Evolutionary conservation across 2,797 vertebrate genomes (phyloP).

Genomic region (Dendrocincla tyrannina): DNA sequence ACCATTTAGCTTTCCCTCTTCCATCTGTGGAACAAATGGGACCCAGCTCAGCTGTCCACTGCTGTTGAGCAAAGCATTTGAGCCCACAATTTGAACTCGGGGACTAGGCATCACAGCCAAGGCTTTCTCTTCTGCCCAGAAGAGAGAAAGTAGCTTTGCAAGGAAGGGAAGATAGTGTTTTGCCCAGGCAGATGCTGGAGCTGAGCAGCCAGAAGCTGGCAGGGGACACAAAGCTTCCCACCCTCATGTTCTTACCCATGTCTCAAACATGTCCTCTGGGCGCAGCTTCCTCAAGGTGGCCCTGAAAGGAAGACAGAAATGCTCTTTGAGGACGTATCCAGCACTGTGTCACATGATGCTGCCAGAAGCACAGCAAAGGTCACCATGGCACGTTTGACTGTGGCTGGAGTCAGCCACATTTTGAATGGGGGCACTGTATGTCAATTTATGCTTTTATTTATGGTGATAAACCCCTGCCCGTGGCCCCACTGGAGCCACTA

Average conservation of each 20-base stretch:
- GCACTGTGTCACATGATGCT: accelerated
- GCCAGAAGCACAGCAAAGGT: accelerated
- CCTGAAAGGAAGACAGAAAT: constrained; percentile 69
- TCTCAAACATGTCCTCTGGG: constrained; percentile 97
- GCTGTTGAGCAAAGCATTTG: not conserved
- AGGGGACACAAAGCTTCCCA: not conserved
- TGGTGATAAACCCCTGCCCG: not conserved
- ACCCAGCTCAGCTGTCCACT: not conserved
- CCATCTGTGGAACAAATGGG: not conserved
- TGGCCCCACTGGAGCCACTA: accelerated
- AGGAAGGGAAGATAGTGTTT: not conserved
- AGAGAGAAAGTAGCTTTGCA: not conserved
- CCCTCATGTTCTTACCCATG: constrained; percentile 83
- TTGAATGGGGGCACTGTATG: not conserved
- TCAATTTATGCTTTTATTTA: not conserved
- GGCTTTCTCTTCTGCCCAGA: not conserved
- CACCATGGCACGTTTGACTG: accelerated
- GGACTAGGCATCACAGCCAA: not conserved
- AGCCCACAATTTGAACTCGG: not conserved
- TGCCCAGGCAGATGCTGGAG: not conserved
- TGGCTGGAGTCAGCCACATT: not conserved
- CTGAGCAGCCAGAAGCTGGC: not conserved
- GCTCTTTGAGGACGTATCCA: not conserved
- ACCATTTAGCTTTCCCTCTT: not conserved
- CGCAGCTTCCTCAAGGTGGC: constrained; percentile 92